Evolutionary conservation across 2,113 vertebrate genomes (phyloP).

Genomic region (Epinephelus lanceolatus): DNA sequence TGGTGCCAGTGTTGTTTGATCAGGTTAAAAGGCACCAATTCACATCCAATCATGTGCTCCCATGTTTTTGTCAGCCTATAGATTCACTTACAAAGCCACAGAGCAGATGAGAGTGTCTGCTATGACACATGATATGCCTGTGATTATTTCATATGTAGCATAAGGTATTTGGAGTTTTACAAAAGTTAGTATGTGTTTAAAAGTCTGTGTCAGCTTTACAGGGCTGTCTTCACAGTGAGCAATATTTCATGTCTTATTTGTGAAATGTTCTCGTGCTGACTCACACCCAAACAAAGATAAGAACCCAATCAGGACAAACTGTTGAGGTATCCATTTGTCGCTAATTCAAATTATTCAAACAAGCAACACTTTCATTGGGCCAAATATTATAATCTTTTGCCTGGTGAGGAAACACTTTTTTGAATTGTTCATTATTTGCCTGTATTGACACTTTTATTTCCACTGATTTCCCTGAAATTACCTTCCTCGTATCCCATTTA

Average conservation of each 20-base stretch:
- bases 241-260: conserved; percentile 26
- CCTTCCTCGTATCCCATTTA: conserved; percentile 18
- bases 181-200: conserved; percentile 38
- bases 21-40: conserved; percentile 42
- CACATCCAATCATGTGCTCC: conserved; percentile 8
- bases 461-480: conserved; percentile 12
- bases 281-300: conserved; percentile 3
- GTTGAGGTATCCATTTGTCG: not conserved
- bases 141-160: conserved; percentile 52
- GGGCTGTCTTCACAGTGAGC: not conserved
- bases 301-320: conserved; percentile 1
- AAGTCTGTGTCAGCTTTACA: conserved; percentile 27
- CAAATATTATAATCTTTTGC: not conserved
- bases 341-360: conserved; percentile 2
- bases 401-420: not conserved
- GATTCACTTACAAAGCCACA: conserved; percentile 28
- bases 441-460: conserved; percentile 9
- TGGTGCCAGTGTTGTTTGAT: conserved; percentile 37
- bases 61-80: conserved; percentile 21
- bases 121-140: conserved; percentile 21
- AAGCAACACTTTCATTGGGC: not conserved
- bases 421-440: not conserved
- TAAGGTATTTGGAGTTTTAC: conserved; percentile 27
- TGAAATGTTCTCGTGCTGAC: conserved; percentile 17
- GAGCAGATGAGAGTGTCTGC: conserved; percentile 40